Conservation (phyloP, 2,113 vertebrate species). For the Dipodomys ordii region DNA sequence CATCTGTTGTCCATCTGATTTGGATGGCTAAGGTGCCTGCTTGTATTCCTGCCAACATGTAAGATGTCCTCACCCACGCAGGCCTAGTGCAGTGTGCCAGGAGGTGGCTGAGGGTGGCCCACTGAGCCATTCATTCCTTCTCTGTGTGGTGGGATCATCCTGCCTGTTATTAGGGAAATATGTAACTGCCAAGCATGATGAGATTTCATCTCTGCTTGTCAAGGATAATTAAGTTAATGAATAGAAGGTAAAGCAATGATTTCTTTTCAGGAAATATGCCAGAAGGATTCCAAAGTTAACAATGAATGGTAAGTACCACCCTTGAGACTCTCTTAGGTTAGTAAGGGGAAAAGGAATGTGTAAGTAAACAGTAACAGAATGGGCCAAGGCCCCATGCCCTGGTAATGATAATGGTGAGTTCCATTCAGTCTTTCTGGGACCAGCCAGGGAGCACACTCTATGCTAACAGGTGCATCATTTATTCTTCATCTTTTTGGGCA, state of each 20-base stretch:
- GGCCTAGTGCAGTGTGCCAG: not conserved
- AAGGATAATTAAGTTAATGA: not conserved
- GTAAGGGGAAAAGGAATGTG: not conserved
- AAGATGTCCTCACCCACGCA: too few species aligned
- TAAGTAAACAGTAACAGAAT: not conserved
- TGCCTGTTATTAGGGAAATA: not conserved
- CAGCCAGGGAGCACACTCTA: too few species aligned
- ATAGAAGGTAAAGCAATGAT: not conserved
- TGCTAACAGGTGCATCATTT: too few species aligned
- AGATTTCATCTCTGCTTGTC: not conserved
- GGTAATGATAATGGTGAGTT: not conserved
- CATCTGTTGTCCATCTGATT: not conserved
- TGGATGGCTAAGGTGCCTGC: not conserved
- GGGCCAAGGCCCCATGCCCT: not conserved
- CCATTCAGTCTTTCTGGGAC: not conserved
- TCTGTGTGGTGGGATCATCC: not conserved
- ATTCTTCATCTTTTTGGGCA: not conserved
- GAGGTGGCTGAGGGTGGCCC: not conserved
- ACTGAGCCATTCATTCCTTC: not conserved
- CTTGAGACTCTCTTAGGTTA: not conserved
- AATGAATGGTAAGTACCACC: not conserved
- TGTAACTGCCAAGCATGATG: not conserved
- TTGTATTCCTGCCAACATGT: not conserved
- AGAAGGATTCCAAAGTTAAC: conserved; percentile 12
- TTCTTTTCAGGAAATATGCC: conserved; percentile 29